Percentiles rank a stretch among this genome's conserved stretches.
Conservation (phyloP, 2,113 vertebrate species). For the Plestiodon gilberti region DNA sequence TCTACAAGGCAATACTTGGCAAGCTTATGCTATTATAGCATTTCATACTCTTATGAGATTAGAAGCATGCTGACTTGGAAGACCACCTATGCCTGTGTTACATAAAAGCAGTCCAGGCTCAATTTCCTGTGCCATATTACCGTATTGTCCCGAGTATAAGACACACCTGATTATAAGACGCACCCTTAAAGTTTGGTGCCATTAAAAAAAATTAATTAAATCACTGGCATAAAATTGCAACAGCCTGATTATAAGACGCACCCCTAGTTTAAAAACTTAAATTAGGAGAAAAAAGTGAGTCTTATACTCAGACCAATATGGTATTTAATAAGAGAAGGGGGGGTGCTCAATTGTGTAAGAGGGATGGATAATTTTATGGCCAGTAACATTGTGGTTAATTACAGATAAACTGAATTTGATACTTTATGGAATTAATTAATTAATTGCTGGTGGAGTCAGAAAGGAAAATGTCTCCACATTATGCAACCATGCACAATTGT, state of each 20-base stretch:
- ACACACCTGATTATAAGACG: no score
- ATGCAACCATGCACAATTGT: not conserved
- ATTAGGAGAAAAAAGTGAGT: no score
- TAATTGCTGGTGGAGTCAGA: not conserved
- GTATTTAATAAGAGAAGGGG: not conserved
- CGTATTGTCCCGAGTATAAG: no score
- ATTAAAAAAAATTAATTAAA: no score
- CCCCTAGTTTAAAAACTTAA: no score
- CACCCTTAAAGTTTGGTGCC: no score
- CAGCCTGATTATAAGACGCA: no score
- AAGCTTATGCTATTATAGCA: not conserved
- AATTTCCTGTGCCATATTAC: not conserved
- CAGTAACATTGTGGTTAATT: not conserved
- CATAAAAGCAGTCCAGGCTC: not conserved
- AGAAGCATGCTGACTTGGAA: not conserved
- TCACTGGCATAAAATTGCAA: no score
- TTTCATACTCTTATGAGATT: not conserved
- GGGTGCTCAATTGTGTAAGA: not conserved
- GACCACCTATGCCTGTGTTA: not conserved
- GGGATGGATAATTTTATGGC: not conserved
- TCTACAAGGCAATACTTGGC: slow-evolving; percentile 4
- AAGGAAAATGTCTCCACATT: not conserved
- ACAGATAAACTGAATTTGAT: not conserved
- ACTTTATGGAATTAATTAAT: not conserved
- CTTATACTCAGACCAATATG: no score